These are phyloP conservation scores for Atta texana DNA, from an alignment of 1,140 invertebrate genomes.

Conservation along the genomic window DNA sequence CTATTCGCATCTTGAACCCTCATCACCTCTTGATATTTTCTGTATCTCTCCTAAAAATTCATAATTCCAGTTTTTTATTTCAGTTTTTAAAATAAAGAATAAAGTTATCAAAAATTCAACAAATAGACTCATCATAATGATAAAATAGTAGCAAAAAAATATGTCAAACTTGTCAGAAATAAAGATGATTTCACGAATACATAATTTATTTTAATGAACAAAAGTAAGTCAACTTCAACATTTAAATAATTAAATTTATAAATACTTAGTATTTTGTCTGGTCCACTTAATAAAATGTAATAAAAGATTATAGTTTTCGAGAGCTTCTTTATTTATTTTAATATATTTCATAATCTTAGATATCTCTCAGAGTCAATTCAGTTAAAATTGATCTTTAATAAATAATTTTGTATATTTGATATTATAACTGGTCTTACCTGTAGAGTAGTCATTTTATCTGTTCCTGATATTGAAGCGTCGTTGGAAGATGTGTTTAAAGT, in stretches of 20 bases:
- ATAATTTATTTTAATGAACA: background rate
- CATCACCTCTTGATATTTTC: constrained; percentile 89
- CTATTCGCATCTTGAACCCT: constrained; percentile 84
- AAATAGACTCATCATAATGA: background rate
- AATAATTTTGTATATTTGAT: background rate
- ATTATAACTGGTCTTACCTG: constrained; percentile 77
- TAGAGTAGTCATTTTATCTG: constrained; percentile 85
- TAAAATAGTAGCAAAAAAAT: background rate
- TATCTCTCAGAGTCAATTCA: background rate
- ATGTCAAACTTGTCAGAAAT: background rate
- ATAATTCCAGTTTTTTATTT: background rate
- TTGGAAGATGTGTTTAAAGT: constrained; percentile 68
- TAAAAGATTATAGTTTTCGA: background rate
- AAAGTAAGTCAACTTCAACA: background rate
- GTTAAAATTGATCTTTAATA: background rate
- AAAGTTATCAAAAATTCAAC: background rate
- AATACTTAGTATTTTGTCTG: background rate
- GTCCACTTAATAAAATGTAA: background rate
- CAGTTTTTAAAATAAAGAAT: background rate
- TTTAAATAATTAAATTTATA: constrained; percentile 11
- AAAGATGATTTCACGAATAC: background rate
- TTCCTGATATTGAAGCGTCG: constrained; percentile 70
- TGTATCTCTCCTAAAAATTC: constrained; percentile 87
- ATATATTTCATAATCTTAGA: background rate
- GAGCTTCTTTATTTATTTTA: background rate